Base-by-base conservation (phyloP, 2,797 vertebrate species). In the Nannoperca australis region DNA sequence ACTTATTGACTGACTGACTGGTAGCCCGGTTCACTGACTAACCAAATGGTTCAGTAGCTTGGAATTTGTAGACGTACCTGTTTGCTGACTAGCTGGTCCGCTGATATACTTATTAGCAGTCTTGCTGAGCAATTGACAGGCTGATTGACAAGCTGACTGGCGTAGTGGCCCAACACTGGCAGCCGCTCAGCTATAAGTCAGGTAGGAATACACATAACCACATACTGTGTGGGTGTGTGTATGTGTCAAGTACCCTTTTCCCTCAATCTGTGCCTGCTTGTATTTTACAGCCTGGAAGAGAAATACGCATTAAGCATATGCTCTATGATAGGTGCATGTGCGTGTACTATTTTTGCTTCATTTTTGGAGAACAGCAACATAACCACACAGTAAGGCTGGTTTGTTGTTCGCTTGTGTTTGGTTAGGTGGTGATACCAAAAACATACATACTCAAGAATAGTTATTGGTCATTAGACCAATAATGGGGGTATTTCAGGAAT, bases 81-180 rank as follows among this genome's bases (percentile, higher is more conserved):
- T 62, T 79, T 58, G 13, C 42, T 71, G 56, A 36, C 27, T 63
- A 22, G 27, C 54, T 69, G 30, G 30, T 40, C 45, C 40, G 27
- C 32, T 64, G 42, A 54, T 58, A 38, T 14, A 51, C 40, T 58
- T 18, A 50, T 45, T 56, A 66, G 36, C 40, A 45, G 54, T 55
- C n/a, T 30, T 36, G 44, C 50, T 49, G 51, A 51, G 42, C 62
- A 51, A 13, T 32, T 60, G 51, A 51, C 64, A 55, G 27, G 45
- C 32, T 72, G 38, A 59, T 45, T 59, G 70, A 53, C 45, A 70
- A 56, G 53, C 13, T 49, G 62, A 66, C 22, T 50, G 59, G 30
- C 36, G 69, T 44, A 54, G 70, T 81, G 32, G 64, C 54, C 24
- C n/a, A 36, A 47, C 47, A 70, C 36, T 70, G 42, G 51, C 72